Evolutionary conservation across 2,113 vertebrate species (phyloP).

Genomic region (Mugil cephalus): DNA sequence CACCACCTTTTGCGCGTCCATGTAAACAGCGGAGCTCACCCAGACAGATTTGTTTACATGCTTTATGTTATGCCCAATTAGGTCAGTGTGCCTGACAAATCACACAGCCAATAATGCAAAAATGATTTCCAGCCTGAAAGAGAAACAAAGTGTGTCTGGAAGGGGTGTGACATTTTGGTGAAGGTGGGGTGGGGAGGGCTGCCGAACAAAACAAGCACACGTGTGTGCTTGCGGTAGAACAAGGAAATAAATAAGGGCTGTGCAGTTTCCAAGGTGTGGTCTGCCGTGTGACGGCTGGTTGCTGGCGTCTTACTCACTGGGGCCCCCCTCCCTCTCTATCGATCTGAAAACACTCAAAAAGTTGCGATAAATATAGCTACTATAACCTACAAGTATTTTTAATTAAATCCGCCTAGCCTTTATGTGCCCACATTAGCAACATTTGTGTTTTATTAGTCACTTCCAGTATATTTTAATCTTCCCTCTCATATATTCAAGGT

Average conservation of each 20-base stretch:
- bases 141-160: slow-evolving; percentile 26
- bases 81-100: slow-evolving; percentile 30
- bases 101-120: slow-evolving; percentile 7
- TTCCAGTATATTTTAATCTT: too few species aligned
- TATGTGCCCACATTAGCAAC: too few species aligned
- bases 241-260: slow-evolving; percentile 41
- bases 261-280: slow-evolving; percentile 54
- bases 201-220: slow-evolving; percentile 28
- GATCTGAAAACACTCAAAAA: too few species aligned
- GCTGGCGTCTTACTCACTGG: slow-evolving; percentile 4
- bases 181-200: slow-evolving; percentile 10
- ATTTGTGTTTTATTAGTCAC: too few species aligned
- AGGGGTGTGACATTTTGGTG: slow-evolving; percentile 34
- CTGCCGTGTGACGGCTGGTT: not conserved
- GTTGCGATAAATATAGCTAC: too few species aligned
- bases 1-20: not conserved
- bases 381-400: too few species aligned
- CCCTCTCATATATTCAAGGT: too few species aligned
- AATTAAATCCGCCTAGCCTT: too few species aligned
- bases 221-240: slow-evolving; percentile 37
- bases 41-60: slow-evolving; percentile 21
- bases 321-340: not conserved
- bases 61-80: slow-evolving; percentile 11
- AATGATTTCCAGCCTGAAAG: slow-evolving; percentile 33
- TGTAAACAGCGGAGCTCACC: not conserved